Evolutionary conservation across 2,888 invertebrate genomes (phyloP).

Genomic region (Hirtodrosophila trivittata): DNA sequence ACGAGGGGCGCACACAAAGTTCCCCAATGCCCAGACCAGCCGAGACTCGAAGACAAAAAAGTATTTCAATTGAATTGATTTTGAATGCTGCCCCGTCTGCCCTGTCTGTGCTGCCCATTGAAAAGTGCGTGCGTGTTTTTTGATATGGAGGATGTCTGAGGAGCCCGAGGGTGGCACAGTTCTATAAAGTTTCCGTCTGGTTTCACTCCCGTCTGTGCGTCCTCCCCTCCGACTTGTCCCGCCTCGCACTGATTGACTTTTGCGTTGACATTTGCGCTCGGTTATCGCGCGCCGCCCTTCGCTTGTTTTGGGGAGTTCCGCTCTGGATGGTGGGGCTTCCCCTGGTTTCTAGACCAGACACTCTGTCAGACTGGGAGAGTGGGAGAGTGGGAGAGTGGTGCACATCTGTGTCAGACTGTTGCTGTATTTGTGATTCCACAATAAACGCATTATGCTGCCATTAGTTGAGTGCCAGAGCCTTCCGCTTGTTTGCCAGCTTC

Average conservation of each 20-base stretch:
- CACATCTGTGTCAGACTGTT: slow-evolving; percentile 44
- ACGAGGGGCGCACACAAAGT: slow-evolving; percentile 8
- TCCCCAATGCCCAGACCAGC: slow-evolving; percentile 16
- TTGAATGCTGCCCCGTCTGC: slow-evolving; percentile 71
- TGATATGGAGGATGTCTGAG: background rate
- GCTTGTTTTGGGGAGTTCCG: slow-evolving; percentile 34
- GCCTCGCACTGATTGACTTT: slow-evolving; percentile 68
- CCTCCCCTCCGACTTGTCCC: background rate
- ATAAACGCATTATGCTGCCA: slow-evolving; percentile 79
- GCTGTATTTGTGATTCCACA: slow-evolving; percentile 65
- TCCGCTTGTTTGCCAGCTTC: slow-evolving; percentile 78
- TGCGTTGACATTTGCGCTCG: slow-evolving; percentile 74
- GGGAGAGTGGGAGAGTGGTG: slow-evolving; percentile 15
- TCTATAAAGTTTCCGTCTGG: slow-evolving; percentile 50
- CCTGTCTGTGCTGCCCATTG: slow-evolving; percentile 64
- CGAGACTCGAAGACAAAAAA: slow-evolving; percentile 19
- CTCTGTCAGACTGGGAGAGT: background rate
- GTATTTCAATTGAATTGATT: slow-evolving; percentile 79
- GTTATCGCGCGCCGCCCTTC: slow-evolving; percentile 56
- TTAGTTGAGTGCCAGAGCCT: slow-evolving; percentile 79
- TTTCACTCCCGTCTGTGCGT: background rate
- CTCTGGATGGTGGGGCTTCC: slow-evolving; percentile 8
- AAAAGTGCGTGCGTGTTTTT: slow-evolving; percentile 70
- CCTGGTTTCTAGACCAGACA: background rate
- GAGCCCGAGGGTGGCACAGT: slow-evolving; percentile 17